Evolutionary conservation across 1,140 invertebrate genomes (phyloP), one percentile per base, ranked within the genome.

Genomic region (Meloidogyne exigua): DNA sequence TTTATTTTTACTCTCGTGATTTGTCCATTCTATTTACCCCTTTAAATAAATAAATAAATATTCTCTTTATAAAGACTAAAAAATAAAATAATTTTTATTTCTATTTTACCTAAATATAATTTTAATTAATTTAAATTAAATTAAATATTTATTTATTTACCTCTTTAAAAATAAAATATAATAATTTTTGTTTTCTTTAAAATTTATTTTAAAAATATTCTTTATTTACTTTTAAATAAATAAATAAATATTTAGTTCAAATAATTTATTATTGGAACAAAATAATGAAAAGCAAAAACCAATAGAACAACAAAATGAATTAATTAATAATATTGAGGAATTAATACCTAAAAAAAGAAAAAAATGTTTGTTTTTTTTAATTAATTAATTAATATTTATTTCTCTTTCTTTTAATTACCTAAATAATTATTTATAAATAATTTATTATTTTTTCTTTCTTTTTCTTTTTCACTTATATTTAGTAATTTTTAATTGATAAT

Each of bases 291-390:
- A 49, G 18, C 1, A 49, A 49, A 15, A 18, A 49, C 18, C 18
- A 49, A 49, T 18, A 49, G 44, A 49, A 49, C 18, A 57, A 57
- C 49, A 57, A 57, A n/a, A 39, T 39, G 10, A 57, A 57, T 44
- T 44, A 44, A 7, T 44, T 44, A 44, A 44, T 44, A 42, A 42
- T n/a, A n/a, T n/a, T 18, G 49, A 57, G 21, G 49, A 57, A n/a
- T 57, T 57, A n/a, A n/a, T n/a, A 57, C n/a, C 49, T 7, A 57
- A 57, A 57, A 57, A 57, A 57, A n/a, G 49, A 57, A 57, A 57
- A 57, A 57, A 57, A 57, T n/a, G 49, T 57, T n/a, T 15, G n/a
- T n/a, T 57, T 57, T 15, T 57, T 57, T 57, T 18, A 3, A n/a
- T 39, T 7, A 39, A 39, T 39, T 39, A 39, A 39, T 39, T 7